These are phyloP conservation scores for Hassar affinis DNA, from an alignment of 2,113 vertebrate species.

Conservation along the genomic window DNA sequence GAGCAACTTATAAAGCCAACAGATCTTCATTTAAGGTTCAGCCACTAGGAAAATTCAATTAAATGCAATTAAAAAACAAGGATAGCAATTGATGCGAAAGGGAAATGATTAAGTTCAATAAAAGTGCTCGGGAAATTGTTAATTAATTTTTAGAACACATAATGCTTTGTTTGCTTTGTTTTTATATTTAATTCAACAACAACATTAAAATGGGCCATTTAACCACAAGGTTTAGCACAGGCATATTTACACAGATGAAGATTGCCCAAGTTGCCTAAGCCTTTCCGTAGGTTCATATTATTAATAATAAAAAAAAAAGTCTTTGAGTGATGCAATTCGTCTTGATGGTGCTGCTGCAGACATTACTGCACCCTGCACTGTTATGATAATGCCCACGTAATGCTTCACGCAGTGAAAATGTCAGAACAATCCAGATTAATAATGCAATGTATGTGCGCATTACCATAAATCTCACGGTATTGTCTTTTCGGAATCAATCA, in stretches of 20 bases:
- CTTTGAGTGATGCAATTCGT: neutral
- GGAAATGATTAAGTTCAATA: neutral
- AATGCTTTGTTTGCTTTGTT: too few species aligned
- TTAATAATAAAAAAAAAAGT: neutral
- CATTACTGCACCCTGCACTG: conserved; percentile 5
- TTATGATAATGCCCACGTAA: conserved; percentile 3
- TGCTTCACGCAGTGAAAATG: conserved; percentile 16
- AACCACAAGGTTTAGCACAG: neutral
- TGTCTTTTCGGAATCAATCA: conserved; percentile 22
- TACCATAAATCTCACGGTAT: conserved; percentile 24
- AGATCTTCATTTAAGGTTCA: neutral
- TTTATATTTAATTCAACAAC: neutral
- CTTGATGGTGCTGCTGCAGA: neutral
- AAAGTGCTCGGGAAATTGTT: neutral
- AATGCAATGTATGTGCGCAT: conserved; percentile 19
- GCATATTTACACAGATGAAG: neutral
- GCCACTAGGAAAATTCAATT: neutral
- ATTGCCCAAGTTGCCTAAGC: too few species aligned
- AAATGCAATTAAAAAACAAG: neutral
- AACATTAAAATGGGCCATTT: neutral
- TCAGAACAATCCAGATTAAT: conserved; percentile 26
- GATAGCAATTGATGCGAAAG: neutral
- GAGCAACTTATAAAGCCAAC: neutral
- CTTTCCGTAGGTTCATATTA: neutral
- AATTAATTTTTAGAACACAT: too few species aligned